Conservation (phyloP, 2,113 vertebrate species). For the Saimiri boliviensis region DNA sequence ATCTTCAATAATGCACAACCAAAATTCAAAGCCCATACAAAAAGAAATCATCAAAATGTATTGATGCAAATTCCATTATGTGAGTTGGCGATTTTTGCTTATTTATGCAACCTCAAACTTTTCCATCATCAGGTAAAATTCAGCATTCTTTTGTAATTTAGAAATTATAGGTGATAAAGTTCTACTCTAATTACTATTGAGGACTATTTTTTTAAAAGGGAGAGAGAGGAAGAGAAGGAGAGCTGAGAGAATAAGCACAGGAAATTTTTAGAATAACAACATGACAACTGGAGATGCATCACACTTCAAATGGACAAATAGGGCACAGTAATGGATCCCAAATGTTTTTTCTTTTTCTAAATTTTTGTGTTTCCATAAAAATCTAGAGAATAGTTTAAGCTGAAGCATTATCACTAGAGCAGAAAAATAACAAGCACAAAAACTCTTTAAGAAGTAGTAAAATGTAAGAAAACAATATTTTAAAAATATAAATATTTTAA, state of each 20-base stretch:
- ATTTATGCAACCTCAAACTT: neutral
- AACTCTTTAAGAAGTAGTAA: neutral
- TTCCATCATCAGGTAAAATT: conserved; percentile 70
- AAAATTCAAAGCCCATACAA: neutral
- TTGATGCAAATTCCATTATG: neutral
- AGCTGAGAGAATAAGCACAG: conserved; percentile 63
- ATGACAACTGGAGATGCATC: conserved; percentile 76
- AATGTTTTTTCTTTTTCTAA: conserved; percentile 57
- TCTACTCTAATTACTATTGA: conserved; percentile 80
- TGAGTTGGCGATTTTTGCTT: neutral
- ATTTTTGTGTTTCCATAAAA: conserved; percentile 3
- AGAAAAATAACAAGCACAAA: neutral
- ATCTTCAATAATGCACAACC: neutral
- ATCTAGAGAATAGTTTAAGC: neutral
- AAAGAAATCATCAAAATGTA: neutral
- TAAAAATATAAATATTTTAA: neutral
- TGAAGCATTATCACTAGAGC: neutral
- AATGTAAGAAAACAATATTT: neutral
- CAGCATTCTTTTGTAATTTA: conserved; percentile 70
- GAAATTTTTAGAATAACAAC: conserved; percentile 81
- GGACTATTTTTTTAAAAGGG: conserved; percentile 48
- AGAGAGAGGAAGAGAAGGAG: conserved; percentile 58
- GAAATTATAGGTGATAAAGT: conserved; percentile 73
- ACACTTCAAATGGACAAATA: conserved; percentile 57
- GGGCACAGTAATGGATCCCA: conserved; percentile 75